Conservation (phyloP, 2,888 invertebrate genomes). For the Ommatoiulus sabulosus region DNA sequence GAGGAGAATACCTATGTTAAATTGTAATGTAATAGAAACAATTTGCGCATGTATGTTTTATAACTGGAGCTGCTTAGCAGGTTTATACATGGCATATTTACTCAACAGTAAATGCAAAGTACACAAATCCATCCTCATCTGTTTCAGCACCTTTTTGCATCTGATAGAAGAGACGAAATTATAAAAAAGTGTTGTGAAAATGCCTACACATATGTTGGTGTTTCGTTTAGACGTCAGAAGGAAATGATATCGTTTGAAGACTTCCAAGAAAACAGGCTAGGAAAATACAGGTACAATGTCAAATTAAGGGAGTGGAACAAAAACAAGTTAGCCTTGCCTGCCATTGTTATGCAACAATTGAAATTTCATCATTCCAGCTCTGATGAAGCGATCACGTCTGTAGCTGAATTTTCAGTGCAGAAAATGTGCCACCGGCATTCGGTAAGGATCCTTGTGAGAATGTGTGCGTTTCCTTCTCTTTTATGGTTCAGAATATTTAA, state of each 20-base stretch:
- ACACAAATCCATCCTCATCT: conserved; percentile 61
- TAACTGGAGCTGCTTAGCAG: no score
- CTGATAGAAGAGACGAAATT: conserved; percentile 86
- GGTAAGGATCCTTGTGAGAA: conserved; percentile 62
- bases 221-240: conserved; percentile 84
- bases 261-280: conserved; percentile 88
- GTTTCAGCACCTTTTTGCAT: conserved; percentile 84
- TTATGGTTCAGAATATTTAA: not conserved
- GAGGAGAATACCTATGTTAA: no score
- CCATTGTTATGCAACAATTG: no score
- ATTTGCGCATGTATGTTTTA: no score
- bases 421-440: conserved; percentile 86
- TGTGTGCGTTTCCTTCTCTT: no score
- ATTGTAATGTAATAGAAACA: no score
- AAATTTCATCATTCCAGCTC: conserved; percentile 75
- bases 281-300: conserved; percentile 83
- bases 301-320: conserved; percentile 54
- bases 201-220: conserved; percentile 83
- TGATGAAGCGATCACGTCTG: conserved; percentile 95
- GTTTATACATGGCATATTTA: no score
- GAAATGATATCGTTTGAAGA: conserved; percentile 87
- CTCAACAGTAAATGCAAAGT: no score
- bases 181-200: conserved; percentile 87
- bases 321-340: no score
- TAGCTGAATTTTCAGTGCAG: conserved; percentile 95